Evolutionary conservation across 2,888 invertebrate genomes (phyloP).

Genomic region (Synanthedon vespiformis): DNA sequence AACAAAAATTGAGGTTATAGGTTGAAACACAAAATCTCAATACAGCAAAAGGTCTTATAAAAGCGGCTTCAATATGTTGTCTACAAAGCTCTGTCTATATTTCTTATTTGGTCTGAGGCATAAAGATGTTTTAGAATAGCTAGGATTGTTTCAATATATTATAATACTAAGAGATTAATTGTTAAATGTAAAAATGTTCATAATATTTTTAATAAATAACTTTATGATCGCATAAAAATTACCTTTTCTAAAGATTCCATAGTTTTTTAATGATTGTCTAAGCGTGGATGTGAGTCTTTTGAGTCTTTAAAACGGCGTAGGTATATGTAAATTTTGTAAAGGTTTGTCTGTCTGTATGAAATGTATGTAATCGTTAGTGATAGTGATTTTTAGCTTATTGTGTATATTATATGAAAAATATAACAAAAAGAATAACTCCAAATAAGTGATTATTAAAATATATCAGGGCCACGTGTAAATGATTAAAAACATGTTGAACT

Average conservation of each 20-base stretch:
- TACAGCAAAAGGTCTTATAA: too few relatives aligned
- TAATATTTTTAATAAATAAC: conserved; percentile 38
- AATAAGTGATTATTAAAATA: background rate
- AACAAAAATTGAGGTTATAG: too few relatives aligned
- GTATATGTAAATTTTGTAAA: conserved; percentile 60
- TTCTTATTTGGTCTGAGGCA: too few relatives aligned
- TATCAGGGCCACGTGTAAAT: background rate
- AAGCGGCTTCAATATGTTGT: too few relatives aligned
- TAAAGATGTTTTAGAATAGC: background rate
- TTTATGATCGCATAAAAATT: conserved; percentile 11
- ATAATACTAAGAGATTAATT: background rate
- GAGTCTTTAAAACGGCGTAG: conserved; percentile 20
- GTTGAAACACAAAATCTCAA: too few relatives aligned
- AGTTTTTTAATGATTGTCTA: conserved; percentile 35
- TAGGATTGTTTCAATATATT: background rate
- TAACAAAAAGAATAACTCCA: background rate
- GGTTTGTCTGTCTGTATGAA: conserved; percentile 11
- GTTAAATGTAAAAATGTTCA: conserved; percentile 17
- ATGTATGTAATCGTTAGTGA: background rate
- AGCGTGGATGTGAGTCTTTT: conserved; percentile 22
- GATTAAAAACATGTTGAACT: conserved; percentile 24
- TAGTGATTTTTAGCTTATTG: conserved; percentile 4
- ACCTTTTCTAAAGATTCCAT: conserved; percentile 41
- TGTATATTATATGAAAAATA: conserved; percentile 23
- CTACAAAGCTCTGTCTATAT: too few relatives aligned